phyloP scores from a whole-genome alignment of 1,140 invertebrate genomes.

The Drosophila saltans region DNA sequence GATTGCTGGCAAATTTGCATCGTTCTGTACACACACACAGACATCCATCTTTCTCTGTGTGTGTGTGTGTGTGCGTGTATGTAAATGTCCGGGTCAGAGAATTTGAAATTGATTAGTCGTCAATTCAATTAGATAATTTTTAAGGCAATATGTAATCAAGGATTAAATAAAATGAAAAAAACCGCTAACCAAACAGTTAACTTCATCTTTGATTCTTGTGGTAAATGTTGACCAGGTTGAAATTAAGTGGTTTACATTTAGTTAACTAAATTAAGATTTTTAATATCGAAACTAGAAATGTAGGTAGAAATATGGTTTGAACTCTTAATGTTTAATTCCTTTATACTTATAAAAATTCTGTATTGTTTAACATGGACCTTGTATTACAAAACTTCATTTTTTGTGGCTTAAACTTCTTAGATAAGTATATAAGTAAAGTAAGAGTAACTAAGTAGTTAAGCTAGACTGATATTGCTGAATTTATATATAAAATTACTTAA shows the following conservation, averaged over 20 bases:
- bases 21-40: not conserved
- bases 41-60: not conserved
- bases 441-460: no score
- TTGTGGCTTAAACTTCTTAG: no score
- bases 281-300: no score
- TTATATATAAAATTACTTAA: no score
- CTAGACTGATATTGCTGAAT: no score
- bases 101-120: slow-evolving; percentile 5
- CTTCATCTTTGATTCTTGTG: not conserved
- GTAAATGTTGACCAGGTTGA: not conserved
- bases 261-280: no score
- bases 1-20: slow-evolving; percentile 12
- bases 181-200: not conserved
- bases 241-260: not conserved
- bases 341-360: no score
- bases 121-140: slow-evolving; percentile 7
- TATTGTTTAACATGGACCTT: no score
- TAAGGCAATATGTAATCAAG: slow-evolving; percentile 6
- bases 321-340: no score
- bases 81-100: not conserved
- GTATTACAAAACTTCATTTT: no score
- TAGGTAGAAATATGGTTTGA: no score
- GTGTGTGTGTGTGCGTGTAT: not conserved
- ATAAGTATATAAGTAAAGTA: no score
- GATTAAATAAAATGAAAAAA: not conserved